A percentile compares a stretch with the other conserved stretches of the same genome.
phyloP scores from a whole-genome alignment of 2,888 invertebrate genomes.

The Eupithecia tripunctaria region DNA sequence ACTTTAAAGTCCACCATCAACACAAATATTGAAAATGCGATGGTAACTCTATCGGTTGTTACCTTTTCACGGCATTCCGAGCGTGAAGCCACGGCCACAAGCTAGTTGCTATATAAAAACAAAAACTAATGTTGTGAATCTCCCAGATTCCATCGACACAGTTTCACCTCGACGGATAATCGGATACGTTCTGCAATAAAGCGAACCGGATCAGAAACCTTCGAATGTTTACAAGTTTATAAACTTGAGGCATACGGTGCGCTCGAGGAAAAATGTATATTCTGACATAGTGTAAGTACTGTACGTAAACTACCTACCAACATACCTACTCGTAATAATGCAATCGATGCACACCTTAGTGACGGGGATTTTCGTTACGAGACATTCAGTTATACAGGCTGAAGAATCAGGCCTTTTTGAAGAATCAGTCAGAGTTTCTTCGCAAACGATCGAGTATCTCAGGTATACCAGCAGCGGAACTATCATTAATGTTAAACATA shows the following conservation, averaged over 20 bases:
- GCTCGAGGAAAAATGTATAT: background rate
- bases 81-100: background rate
- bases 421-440: background rate
- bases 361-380: background rate
- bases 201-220: slow-evolving; percentile 1
- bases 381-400: background rate
- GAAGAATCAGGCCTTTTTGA: background rate
- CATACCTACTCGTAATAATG: background rate
- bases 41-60: too few species aligned
- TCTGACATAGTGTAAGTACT: background rate
- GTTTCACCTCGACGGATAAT: background rate
- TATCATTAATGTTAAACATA: too few species aligned
- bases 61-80: background rate
- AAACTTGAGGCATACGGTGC: background rate
- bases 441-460: background rate
- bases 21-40: background rate
- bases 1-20: background rate
- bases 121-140: background rate
- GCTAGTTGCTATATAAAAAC: background rate
- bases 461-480: too few species aligned
- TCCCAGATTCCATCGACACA: background rate
- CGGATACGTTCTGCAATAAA: background rate
- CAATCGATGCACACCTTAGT: too few species aligned
- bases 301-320: background rate
- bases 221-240: background rate